Conservation (phyloP, 2,113 vertebrate genomes). For the Istiophorus platypterus region DNA sequence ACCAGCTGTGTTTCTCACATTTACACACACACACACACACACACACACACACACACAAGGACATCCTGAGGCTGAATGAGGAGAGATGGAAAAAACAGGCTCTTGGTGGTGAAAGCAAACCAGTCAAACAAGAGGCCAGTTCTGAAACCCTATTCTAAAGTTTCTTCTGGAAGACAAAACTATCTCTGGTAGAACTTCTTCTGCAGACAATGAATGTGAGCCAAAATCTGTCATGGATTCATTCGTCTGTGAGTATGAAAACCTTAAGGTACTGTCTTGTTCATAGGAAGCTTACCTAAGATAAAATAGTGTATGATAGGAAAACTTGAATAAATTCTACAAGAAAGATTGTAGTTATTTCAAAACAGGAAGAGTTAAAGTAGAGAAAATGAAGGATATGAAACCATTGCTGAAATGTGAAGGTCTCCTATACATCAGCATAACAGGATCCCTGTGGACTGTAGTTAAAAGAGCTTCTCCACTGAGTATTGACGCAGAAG, state of each 20-base stretch:
- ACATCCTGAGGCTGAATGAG: background rate
- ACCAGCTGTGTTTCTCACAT: slow-evolving; percentile 4
- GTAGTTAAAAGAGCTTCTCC: too few relatives aligned
- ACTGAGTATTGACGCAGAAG: background rate
- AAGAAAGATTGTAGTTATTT: too few relatives aligned
- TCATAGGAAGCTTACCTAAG: background rate
- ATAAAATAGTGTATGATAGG: background rate
- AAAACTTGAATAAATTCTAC: background rate
- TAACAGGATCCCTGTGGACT: too few relatives aligned
- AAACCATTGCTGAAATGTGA: background rate
- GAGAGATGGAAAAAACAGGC: slow-evolving; percentile 12
- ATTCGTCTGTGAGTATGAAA: background rate
- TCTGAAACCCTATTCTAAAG: background rate
- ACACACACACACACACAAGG: too few relatives aligned
- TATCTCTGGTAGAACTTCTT: background rate
- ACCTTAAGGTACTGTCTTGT: background rate
- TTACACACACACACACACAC: background rate
- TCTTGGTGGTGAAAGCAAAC: slow-evolving; percentile 7
- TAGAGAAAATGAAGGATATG: background rate
- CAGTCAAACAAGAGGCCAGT: slow-evolving; percentile 10
- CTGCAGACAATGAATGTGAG: slow-evolving; percentile 11
- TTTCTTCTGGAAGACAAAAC: slow-evolving; percentile 1
- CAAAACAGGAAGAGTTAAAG: too few relatives aligned
- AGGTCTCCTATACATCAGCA: too few relatives aligned
- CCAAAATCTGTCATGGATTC: background rate